Evolutionary conservation across 1,140 invertebrate genomes (phyloP), one percentile per base, ranked within the genome.

Genomic region (Drosophila bipectinata): DNA sequence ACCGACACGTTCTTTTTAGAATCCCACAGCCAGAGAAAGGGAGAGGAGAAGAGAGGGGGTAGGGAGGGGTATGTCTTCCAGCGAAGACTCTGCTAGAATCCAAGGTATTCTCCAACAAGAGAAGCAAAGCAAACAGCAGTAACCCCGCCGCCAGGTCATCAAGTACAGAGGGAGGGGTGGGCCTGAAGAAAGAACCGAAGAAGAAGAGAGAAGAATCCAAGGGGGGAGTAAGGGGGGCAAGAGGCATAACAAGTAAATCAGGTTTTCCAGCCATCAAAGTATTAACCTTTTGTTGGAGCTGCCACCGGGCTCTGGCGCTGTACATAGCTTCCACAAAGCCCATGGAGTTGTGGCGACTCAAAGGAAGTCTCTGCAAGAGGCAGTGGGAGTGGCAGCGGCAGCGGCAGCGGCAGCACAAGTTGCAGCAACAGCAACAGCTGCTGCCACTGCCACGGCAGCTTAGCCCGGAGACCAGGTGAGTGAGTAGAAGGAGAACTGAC

Each of bases 161-260:
- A 14, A 15, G 41, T n/a, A n/a, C 8, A 5, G 64, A 56, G 21
- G 21, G 1, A 15, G 15, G 1, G 21, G 21, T 21, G 21, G 21
- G 1, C 21, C 21, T 1, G 15, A 47, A 53, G 45, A 41, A 58
- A 64, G 63, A 15, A 59, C 61, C 47, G 18, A 18, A 18, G 21
- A 59, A 55, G 69, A 67, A 67, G 66, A 18, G 18, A 56, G 37
- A 30, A 68, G 64, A 47, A 34, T 12, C 51, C 12, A 47, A 34
- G 41, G 26, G 12, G 5, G 8, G 41, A 44, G n/a, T 18, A 18
- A 18, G 14, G 14, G 51, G 1, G 18, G 18, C 1, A 18, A 4
- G 32, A 51, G 34, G 62, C 72, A 84, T 82, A 88, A 88, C 83
- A 68, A 88, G 83, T 88, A 88, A 83, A 88, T 79, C 83, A 83